phyloP scores from a whole-genome alignment of 2,797 vertebrate genomes.

The Cercopithecus diana region DNA sequence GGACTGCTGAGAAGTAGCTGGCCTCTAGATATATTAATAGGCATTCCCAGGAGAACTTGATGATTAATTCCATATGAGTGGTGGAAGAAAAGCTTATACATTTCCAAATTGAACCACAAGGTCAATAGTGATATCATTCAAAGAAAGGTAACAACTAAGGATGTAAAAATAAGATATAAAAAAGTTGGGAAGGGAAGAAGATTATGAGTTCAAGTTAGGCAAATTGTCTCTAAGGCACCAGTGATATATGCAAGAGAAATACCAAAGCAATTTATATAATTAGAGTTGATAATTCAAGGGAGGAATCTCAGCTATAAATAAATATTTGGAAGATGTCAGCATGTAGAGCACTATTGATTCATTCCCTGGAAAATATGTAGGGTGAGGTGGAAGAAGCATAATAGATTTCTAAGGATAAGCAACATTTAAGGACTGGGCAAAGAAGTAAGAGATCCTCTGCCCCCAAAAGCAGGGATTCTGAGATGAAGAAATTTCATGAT shows the following conservation, averaged over 20 bases:
- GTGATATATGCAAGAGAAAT: not conserved
- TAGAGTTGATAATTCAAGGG: not conserved
- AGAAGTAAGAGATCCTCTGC: not conserved
- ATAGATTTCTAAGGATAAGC: not conserved
- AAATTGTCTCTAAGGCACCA: not conserved
- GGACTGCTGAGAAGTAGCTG: not conserved
- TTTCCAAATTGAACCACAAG: not conserved
- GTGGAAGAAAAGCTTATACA: not conserved
- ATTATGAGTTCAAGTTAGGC: not conserved
- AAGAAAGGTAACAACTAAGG: not conserved
- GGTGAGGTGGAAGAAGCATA: not conserved
- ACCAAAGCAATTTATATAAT: not conserved
- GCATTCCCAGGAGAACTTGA: too few relatives aligned
- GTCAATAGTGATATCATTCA: not conserved
- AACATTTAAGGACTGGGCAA: not conserved
- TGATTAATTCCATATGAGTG: not conserved
- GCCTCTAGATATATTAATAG: not conserved
- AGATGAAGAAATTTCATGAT: not conserved
- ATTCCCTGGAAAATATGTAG: not conserved
- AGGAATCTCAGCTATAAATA: not conserved
- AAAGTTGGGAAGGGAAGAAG: not conserved
- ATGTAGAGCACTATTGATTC: not conserved
- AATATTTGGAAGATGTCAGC: not conserved
- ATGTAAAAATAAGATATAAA: not conserved
- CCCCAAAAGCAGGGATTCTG: fast-evolving